These are phyloP conservation scores for Halictus ligatus DNA, from an alignment of 2,888 invertebrate species.

Conservation along the genomic window DNA sequence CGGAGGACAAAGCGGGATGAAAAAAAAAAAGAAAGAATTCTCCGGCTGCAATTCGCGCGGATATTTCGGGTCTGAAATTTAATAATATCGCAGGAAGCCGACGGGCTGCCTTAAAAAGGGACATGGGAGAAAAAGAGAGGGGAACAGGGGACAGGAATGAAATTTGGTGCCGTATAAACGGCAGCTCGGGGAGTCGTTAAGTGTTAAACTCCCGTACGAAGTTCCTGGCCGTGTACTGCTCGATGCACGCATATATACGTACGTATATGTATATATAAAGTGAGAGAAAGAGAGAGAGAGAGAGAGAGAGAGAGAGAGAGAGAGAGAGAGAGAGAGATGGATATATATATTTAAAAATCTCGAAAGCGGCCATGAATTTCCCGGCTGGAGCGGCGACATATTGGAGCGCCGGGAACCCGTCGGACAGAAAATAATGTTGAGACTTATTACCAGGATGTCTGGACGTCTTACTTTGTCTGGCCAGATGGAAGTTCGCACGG, in stretches of 20 bases:
- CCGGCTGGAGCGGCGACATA: slow-evolving; percentile 45
- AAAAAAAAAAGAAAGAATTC: slow-evolving; percentile 19
- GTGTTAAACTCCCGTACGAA: slow-evolving; percentile 69
- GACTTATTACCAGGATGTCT: slow-evolving; percentile 36
- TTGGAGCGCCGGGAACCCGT: slow-evolving; percentile 48
- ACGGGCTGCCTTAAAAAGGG: slow-evolving; percentile 3
- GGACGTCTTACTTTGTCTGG: neutral
- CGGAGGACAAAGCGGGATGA: neutral
- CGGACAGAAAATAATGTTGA: slow-evolving; percentile 48
- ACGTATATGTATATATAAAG: neutral
- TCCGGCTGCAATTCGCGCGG: slow-evolving; percentile 33
- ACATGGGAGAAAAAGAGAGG: slow-evolving; percentile 20
- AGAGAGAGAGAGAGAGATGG: neutral
- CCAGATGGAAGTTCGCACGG: neutral
- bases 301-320: neutral
- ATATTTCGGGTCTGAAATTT: slow-evolving; percentile 59
- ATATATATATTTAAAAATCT: slow-evolving; percentile 64
- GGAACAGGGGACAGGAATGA: slow-evolving; percentile 34
- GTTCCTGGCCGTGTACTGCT: slow-evolving; percentile 52
- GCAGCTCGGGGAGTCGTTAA: slow-evolving; percentile 71
- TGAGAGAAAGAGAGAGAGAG: neutral
- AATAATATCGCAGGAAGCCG: slow-evolving; percentile 59
- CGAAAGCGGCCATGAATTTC: slow-evolving; percentile 56
- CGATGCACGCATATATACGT: slow-evolving; percentile 10
- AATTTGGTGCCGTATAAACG: slow-evolving; percentile 65